These are phyloP conservation scores for Odontesthes bonariensis DNA, from an alignment of 2,113 vertebrate species.

Conservation along the genomic window DNA sequence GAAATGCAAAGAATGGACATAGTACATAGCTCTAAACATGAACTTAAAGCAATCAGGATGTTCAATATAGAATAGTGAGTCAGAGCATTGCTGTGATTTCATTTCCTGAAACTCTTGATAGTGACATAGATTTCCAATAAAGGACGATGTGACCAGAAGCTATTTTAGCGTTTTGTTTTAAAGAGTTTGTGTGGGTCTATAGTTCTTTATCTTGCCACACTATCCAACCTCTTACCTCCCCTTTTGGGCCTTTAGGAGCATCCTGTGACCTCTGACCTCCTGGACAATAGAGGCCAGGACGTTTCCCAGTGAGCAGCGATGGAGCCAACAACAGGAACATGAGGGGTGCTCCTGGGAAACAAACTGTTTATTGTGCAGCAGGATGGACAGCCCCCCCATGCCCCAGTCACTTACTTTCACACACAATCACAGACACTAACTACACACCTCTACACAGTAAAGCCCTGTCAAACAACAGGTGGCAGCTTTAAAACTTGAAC, in stretches of 20 bases:
- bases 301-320: constrained; percentile 86
- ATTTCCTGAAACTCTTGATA: constrained; percentile 72
- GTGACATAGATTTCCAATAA: constrained; percentile 61
- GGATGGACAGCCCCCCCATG: constrained; percentile 80
- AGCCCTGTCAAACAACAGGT: constrained; percentile 62
- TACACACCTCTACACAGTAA: constrained; percentile 54
- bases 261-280: constrained; percentile 84
- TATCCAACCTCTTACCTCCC: constrained; percentile 85
- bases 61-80: constrained; percentile 67
- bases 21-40: constrained; percentile 43
- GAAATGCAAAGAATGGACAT: constrained; percentile 58
- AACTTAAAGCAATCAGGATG: constrained; percentile 67
- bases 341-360: constrained; percentile 87
- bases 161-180: constrained; percentile 70
- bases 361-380: constrained; percentile 87
- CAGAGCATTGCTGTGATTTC: constrained; percentile 64
- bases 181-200: constrained; percentile 37
- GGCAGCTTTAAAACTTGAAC: constrained; percentile 32
- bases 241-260: constrained; percentile 84
- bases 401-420: constrained; percentile 69
- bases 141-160: constrained; percentile 60
- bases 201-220: constrained; percentile 78
- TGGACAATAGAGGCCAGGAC: constrained; percentile 84
- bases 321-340: constrained; percentile 87
- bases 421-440: constrained; percentile 49